These are phyloP conservation scores for Meloidogyne chitwoodi DNA, from an alignment of 1,140 invertebrate genomes.

Conservation along the genomic window DNA sequence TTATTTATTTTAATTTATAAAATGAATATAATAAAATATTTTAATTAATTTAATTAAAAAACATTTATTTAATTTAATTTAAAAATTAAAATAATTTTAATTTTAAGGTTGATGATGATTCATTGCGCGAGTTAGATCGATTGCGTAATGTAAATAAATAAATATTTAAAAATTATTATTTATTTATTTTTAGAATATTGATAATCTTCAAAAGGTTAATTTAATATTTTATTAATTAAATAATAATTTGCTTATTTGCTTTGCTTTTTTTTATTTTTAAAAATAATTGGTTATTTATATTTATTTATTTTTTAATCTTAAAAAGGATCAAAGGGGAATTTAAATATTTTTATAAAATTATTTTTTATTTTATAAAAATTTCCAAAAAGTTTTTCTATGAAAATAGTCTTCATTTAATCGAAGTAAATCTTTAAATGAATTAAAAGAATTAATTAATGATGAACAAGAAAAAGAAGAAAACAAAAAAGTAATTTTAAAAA, in stretches of 20 bases:
- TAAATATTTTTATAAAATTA: neutral
- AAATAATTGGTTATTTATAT: constrained; percentile 1
- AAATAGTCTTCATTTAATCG: constrained; percentile 16
- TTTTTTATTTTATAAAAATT: constrained; percentile 4
- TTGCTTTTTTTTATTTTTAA: constrained; percentile 18
- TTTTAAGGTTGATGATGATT: constrained; percentile 13
- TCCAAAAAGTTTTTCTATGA: neutral
- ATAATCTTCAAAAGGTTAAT: constrained; percentile 54
- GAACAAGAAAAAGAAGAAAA: too few relatives aligned
- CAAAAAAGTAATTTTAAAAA: too few relatives aligned
- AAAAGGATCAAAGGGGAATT: too few relatives aligned
- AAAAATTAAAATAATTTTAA: neutral
- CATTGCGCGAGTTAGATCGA: constrained; percentile 16
- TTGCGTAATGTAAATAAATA: constrained; percentile 2
- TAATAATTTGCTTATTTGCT: constrained; percentile 11
- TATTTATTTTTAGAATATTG: constrained; percentile 49
- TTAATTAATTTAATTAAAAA: constrained; percentile 11
- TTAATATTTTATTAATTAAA: constrained; percentile 1
- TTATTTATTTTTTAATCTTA: too few relatives aligned
- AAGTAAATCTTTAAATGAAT: constrained; percentile 16
- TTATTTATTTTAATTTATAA: too few relatives aligned
- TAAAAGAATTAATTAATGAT: neutral
- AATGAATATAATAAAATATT: neutral
- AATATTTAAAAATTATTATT: neutral
- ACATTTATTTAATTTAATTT: too few relatives aligned